Base-by-base conservation (phyloP, 2,797 vertebrate genomes). In the Gambelia wislizenii region DNA sequence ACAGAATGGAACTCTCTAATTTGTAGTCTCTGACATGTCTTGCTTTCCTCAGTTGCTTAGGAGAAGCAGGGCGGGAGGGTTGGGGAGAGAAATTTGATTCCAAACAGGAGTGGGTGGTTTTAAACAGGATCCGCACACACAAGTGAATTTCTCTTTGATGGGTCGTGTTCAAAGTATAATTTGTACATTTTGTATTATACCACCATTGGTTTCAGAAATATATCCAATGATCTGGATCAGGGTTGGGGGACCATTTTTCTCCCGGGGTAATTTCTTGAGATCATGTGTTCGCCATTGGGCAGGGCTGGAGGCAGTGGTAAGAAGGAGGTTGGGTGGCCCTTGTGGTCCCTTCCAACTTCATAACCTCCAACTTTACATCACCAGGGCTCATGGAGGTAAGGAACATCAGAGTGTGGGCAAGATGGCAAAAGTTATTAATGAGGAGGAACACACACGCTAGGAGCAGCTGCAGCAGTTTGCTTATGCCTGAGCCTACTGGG, bases 1-100 rank as follows among this genome's bases (percentile, higher is more conserved):
- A 95, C 91, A 94, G 95, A 95, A 96, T 92, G 95, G 93, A 95
- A 93, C 94, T 95, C 94, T 95, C 94, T 95, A 95, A 95, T 94
- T 94, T 96, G 94, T 91, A 95, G 94, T 93, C 94, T 95, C 94
- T 95, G 95, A 95, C 94, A 95, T 93, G 94, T 92, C 94, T 30
- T 91, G 91, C 94, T 96, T 94, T 86, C 92, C 92, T 91, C 94
- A 94, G 96, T 95, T 95, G 95, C 96, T 96, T 96, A 94, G 95
- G 95, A 90, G 94, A 83, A 72, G 52, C 25, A 14, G 27, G 54
- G 30, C 12, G 52, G n/a, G 25, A n/a, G 70, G 80, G 47, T 2
- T 36, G 20, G n/a, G 5, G 22, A 83, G 42, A 6, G 18, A 67
- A 74, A 76, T 95, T 94, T 94, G 89, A 94, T 95, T 95, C 91